Conservation (phyloP, 2,113 vertebrate genomes). For the Apodemus speciosus region DNA sequence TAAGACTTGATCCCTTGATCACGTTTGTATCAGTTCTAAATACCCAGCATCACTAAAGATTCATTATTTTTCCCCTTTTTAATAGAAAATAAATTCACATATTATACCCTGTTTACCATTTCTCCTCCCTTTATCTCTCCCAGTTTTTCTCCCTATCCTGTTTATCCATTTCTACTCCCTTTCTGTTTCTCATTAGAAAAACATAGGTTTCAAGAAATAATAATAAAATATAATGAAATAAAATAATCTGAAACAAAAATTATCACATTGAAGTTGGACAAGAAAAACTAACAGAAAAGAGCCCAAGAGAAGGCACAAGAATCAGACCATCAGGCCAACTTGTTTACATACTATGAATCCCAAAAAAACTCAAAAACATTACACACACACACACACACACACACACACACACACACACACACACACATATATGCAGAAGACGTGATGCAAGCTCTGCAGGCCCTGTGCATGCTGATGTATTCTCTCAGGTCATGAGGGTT, state of each 20-base stretch:
- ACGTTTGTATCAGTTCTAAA: conserved; percentile 36
- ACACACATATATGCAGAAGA: too few relatives aligned
- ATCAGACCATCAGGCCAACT: neutral
- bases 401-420: too few relatives aligned
- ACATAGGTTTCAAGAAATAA: neutral
- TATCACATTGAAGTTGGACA: neutral
- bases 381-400: too few relatives aligned
- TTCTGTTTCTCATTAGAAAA: neutral
- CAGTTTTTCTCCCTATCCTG: neutral
- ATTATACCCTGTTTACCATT: neutral
- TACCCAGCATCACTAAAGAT: conserved; percentile 8
- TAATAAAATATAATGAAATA: neutral
- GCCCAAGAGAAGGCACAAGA: neutral
- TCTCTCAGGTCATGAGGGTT: neutral
- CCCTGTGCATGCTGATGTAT: neutral
- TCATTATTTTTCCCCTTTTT: neutral
- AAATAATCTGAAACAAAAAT: neutral
- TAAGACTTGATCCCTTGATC: conserved; percentile 20
- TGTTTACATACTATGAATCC: neutral
- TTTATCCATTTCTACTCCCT: neutral
- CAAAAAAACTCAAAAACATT: neutral
- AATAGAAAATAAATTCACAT: neutral
- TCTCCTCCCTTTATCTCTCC: neutral
- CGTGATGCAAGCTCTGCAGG: neutral
- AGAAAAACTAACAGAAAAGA: neutral